Conservation (phyloP, 2,888 invertebrate genomes). For the Lithophane leautieri region DNA sequence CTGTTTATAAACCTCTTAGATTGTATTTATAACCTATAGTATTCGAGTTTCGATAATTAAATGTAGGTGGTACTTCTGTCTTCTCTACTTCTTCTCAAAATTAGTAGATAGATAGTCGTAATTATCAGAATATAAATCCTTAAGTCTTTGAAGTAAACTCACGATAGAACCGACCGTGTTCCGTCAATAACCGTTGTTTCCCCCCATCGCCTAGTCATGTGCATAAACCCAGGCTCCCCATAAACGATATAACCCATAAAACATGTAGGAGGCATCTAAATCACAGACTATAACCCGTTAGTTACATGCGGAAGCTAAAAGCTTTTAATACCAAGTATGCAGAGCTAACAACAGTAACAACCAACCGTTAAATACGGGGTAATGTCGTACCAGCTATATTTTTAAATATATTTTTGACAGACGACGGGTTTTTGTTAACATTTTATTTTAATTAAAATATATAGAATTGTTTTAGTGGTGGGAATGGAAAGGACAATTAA, state of each 20-base stretch:
- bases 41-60: neutral
- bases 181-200: constrained; percentile 20
- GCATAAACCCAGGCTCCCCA: constrained; percentile 35
- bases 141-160: constrained; percentile 16
- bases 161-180: neutral
- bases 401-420: constrained; percentile 33
- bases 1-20: no score
- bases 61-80: neutral
- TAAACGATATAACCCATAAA: constrained; percentile 52
- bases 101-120: neutral
- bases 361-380: constrained; percentile 36
- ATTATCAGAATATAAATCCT: neutral
- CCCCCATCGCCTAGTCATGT: constrained; percentile 34
- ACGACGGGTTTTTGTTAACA: constrained; percentile 3
- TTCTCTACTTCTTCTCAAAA: no score
- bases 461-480: neutral
- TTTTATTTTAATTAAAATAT: constrained; percentile 37
- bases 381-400: constrained; percentile 16
- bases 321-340: constrained; percentile 53
- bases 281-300: constrained; percentile 47
- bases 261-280: constrained; percentile 50
- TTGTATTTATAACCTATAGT: neutral
- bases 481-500: constrained; percentile 42
- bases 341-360: constrained; percentile 9
- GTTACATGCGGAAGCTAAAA: constrained; percentile 53